Percentiles rank a stretch among this genome's conserved stretches.
phyloP scores from a whole-genome alignment of 2,888 invertebrate genomes.

The Cordylochernes scorpioides region DNA sequence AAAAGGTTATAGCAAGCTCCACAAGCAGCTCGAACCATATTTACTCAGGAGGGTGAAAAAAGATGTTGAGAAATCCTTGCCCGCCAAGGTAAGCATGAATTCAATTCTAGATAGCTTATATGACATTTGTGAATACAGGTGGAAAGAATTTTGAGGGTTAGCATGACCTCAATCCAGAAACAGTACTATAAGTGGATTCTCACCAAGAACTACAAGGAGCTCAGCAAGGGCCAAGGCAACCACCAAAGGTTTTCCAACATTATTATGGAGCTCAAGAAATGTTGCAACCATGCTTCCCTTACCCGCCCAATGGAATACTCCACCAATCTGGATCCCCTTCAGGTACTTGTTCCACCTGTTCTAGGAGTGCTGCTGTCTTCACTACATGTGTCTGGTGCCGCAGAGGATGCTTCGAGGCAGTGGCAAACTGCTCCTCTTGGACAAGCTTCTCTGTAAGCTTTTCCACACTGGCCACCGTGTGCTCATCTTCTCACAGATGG shows the following conservation, averaged over 20 bases:
- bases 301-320: slow-evolving; percentile 19
- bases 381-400: slow-evolving; percentile 19
- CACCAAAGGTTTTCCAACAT: slow-evolving; percentile 85
- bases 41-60: slow-evolving; percentile 86
- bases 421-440: slow-evolving; percentile 78
- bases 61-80: slow-evolving; percentile 92
- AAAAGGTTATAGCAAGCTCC: slow-evolving; percentile 77
- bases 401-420: slow-evolving; percentile 71
- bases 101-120: no score
- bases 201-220: slow-evolving; percentile 84
- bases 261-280: slow-evolving; percentile 93
- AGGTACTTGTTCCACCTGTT: slow-evolving; percentile 25
- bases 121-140: slow-evolving; percentile 24
- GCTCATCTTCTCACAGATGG: slow-evolving; percentile 97
- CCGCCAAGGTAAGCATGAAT: slow-evolving; percentile 53
- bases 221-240: slow-evolving; percentile 83
- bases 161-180: slow-evolving; percentile 90
- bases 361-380: not conserved
- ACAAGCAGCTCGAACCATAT: slow-evolving; percentile 81
- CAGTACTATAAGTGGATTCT: slow-evolving; percentile 98
- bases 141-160: slow-evolving; percentile 93
- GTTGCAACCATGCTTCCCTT: slow-evolving; percentile 59
- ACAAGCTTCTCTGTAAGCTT: slow-evolving; percentile 70
- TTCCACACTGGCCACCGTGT: slow-evolving; percentile 90
- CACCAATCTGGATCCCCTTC: slow-evolving; percentile 38